phyloP scores from a whole-genome alignment of 2,888 invertebrate genomes.

The Orthosia incerta region DNA sequence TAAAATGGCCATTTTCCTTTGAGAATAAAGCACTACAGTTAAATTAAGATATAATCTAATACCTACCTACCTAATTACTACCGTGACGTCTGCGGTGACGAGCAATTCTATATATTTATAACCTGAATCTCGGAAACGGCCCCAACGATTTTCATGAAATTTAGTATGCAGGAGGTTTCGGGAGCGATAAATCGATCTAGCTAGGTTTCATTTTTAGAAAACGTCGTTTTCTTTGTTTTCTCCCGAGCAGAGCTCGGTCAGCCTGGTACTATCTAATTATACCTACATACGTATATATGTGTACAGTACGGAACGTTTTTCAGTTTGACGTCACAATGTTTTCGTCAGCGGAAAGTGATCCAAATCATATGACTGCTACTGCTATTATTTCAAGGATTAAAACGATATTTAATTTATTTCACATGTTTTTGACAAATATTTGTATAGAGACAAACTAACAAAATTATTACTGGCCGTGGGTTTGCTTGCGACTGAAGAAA shows the following conservation, averaged over 20 bases:
- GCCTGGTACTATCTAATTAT: too few species aligned
- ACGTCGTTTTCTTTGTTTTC: too few species aligned
- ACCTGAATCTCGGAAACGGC: too few species aligned
- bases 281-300: not conserved
- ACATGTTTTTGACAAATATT: conserved; percentile 39
- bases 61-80: too few species aligned
- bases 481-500: not conserved
- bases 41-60: too few species aligned
- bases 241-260: too few species aligned
- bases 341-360: conserved; percentile 16
- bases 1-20: not conserved
- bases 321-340: conserved; percentile 44
- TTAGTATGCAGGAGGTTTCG: too few species aligned
- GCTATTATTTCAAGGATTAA: conserved; percentile 45
- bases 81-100: too few species aligned
- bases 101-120: too few species aligned
- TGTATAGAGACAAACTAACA: conserved; percentile 1
- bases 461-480: not conserved
- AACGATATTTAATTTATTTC: conserved; percentile 42
- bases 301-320: conserved; percentile 6
- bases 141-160: too few species aligned
- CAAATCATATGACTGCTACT: conserved; percentile 55
- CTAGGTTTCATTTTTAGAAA: too few species aligned
- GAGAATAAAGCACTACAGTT: not conserved
- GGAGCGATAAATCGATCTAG: too few species aligned